Percentiles rank a stretch among this genome's conserved stretches.
phyloP scores from a whole-genome alignment of 2,888 invertebrate species.

The Erebia palarica region DNA sequence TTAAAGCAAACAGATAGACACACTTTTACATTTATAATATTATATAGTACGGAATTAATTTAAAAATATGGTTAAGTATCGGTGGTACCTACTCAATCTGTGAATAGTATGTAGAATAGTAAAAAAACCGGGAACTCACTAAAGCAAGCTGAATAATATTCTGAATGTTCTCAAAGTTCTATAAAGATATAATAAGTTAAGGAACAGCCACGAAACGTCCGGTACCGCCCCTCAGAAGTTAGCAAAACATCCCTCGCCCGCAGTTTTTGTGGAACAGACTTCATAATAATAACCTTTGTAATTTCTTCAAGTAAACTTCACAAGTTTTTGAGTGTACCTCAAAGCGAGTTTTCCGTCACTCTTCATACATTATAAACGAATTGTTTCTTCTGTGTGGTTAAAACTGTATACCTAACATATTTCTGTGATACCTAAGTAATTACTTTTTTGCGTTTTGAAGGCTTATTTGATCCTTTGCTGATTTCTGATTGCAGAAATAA shows the following conservation, averaged over 20 bases:
- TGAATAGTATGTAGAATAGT: background rate
- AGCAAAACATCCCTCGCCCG: conserved; percentile 53
- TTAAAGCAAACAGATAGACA: no score
- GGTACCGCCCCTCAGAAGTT: conserved; percentile 53
- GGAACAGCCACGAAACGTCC: conserved; percentile 43
- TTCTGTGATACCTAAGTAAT: background rate
- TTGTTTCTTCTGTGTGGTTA: conserved; percentile 44
- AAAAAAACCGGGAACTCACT: background rate
- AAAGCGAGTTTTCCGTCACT: conserved; percentile 52
- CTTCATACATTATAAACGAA: conserved; percentile 54
- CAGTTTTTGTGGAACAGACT: conserved; percentile 56
- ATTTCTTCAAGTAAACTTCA: conserved; percentile 61
- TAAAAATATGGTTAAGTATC: background rate
- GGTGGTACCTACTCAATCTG: background rate
- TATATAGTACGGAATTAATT: no score
- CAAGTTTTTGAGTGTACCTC: conserved; percentile 55
- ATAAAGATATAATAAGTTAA: conserved; percentile 47
- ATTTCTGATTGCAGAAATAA: no score
- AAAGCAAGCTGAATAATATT: conserved; percentile 19
- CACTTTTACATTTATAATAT: no score
- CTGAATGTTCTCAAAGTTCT: conserved; percentile 44
- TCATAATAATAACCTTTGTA: conserved; percentile 66
- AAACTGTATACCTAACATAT: conserved; percentile 14
- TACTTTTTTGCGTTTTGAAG: background rate
- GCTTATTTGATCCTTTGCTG: no score